These are phyloP conservation scores for Meghimatium bilineatum DNA, from an alignment of 2,888 invertebrate genomes.

Conservation along the genomic window DNA sequence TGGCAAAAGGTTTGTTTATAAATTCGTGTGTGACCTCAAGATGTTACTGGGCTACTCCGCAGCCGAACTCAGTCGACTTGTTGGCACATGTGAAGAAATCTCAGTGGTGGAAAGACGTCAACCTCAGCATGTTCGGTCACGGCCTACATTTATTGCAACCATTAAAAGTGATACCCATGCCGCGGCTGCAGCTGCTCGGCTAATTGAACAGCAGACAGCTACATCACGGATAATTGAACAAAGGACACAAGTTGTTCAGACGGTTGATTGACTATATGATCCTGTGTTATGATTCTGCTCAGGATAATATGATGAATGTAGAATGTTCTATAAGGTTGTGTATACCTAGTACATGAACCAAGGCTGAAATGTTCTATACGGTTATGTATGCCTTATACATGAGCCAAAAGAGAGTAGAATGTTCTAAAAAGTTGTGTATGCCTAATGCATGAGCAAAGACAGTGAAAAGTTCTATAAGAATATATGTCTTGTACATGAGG, in stretches of 20 bases:
- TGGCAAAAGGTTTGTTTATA: constrained; percentile 90
- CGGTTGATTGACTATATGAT: constrained; percentile 50
- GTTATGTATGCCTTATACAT: too few relatives aligned
- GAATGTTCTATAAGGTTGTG: not conserved
- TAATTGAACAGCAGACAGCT: constrained; percentile 84
- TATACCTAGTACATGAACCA: not conserved
- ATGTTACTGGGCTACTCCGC: constrained; percentile 76
- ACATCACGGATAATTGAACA: constrained; percentile 74
- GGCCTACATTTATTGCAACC: constrained; percentile 35
- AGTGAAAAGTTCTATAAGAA: too few relatives aligned
- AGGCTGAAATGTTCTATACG: not conserved
- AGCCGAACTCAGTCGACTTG: constrained; percentile 81
- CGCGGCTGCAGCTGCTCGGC: constrained; percentile 68
- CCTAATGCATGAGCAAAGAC: too few relatives aligned
- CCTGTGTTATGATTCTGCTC: constrained; percentile 1
- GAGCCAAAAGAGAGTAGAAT: too few relatives aligned
- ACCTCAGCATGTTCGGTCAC: constrained; percentile 27
- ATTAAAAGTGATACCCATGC: constrained; percentile 42
- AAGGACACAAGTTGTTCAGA: constrained; percentile 54
- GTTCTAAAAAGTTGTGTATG: too few relatives aligned
- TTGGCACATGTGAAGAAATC: constrained; percentile 80
- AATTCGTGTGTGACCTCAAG: constrained; percentile 95
- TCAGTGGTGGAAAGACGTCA: constrained; percentile 55
- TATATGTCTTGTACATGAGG: too few relatives aligned
- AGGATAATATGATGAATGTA: not conserved